phyloP scores from a whole-genome alignment of 2,888 invertebrate species.

The Norana najaformis region DNA sequence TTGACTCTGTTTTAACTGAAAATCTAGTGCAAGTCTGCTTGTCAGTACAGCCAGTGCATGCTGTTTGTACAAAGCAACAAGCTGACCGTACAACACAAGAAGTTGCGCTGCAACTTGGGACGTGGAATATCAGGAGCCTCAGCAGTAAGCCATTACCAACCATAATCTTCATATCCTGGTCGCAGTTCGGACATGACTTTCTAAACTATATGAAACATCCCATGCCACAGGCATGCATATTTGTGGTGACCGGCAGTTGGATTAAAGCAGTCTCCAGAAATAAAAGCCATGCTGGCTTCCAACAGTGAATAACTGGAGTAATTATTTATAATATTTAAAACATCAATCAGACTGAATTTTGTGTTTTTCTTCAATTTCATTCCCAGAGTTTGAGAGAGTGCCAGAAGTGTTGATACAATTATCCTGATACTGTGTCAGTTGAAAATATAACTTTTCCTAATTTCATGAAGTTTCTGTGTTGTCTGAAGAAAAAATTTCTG shows the following conservation, averaged over 20 bases:
- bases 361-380: not conserved
- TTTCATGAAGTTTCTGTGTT: slow-evolving; percentile 13
- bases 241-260: not conserved
- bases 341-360: not conserved
- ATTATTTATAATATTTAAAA: not conserved
- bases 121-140: no score
- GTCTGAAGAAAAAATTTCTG: not conserved
- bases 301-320: no score
- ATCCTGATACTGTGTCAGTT: not conserved
- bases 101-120: no score
- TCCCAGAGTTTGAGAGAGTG: not conserved
- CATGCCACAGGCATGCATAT: not conserved
- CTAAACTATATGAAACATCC: no score
- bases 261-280: not conserved
- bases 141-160: no score
- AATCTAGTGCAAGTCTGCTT: no score
- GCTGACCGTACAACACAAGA: no score
- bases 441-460: not conserved
- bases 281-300: not conserved
- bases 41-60: no score
- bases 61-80: no score
- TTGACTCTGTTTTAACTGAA: no score
- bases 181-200: no score
- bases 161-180: no score
- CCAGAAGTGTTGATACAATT: not conserved